Conservation (phyloP, 2,113 vertebrate genomes). For the Zeus faber region DNA sequence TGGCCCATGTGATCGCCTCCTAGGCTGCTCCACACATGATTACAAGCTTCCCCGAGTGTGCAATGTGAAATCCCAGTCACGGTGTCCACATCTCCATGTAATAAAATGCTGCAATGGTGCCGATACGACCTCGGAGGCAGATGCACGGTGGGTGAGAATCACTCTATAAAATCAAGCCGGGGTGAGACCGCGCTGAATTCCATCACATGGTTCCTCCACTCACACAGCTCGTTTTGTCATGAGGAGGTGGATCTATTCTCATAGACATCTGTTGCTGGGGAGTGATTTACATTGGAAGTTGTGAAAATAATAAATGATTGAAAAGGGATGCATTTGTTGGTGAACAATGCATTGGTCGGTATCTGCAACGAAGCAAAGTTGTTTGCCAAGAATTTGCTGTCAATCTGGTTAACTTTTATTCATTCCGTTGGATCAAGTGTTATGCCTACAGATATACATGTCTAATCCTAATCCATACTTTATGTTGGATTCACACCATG, state of each 20-base stretch:
- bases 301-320: neutral
- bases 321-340: conserved; percentile 3
- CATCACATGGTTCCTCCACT: conserved; percentile 24
- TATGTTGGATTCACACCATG: too few species aligned
- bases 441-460: too few species aligned
- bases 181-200: too few species aligned
- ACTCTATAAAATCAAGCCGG: conserved; percentile 19
- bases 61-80: neutral
- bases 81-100: conserved; percentile 22
- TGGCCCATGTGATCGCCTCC: conserved; percentile 18
- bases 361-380: too few species aligned
- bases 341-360: conserved; percentile 5
- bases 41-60: conserved; percentile 21
- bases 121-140: conserved; percentile 24
- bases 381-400: too few species aligned
- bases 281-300: conserved; percentile 10
- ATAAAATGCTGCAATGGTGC: conserved; percentile 20
- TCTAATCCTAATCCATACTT: too few species aligned
- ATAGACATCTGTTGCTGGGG: neutral
- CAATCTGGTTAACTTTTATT: conserved; percentile 27
- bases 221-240: conserved; percentile 1
- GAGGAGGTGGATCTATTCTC: conserved; percentile 1
- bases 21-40: conserved; percentile 2
- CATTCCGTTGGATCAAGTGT: too few species aligned
- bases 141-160: conserved; percentile 7